Evolutionary conservation across 1,140 invertebrate genomes (phyloP).

Genomic region (Drosophila lowei): DNA sequence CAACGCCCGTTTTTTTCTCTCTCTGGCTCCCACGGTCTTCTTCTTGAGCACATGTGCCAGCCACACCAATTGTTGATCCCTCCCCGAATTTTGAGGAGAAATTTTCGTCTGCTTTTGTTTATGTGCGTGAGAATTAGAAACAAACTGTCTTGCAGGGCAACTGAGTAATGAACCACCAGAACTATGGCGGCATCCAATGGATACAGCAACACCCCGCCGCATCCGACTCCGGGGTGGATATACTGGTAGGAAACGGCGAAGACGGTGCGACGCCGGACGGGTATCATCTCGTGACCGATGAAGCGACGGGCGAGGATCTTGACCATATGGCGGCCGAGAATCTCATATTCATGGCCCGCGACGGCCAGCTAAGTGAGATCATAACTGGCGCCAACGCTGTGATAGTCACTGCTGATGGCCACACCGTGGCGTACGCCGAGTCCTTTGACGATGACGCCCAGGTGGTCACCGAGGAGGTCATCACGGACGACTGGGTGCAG

Average conservation of each 20-base stretch:
- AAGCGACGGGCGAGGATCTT: conserved; percentile 58
- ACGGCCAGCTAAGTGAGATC: conserved; percentile 79
- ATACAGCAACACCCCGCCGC: conserved; percentile 69
- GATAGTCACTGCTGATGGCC: conserved; percentile 82
- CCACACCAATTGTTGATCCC: conserved; percentile 63
- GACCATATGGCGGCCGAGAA: conserved; percentile 87
- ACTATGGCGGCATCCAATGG: conserved; percentile 77
- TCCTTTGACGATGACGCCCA: conserved; percentile 81
- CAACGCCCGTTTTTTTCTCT: conserved; percentile 41
- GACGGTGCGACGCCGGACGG: conserved; percentile 44
- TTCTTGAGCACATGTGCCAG: conserved; percentile 63
- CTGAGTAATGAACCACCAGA: conserved; percentile 69
- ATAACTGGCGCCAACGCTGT: conserved; percentile 82
- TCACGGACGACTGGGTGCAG: conserved; percentile 90
- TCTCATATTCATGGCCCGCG: conserved; percentile 85
- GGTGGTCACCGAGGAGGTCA: conserved; percentile 89
- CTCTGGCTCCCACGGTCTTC: conserved; percentile 46
- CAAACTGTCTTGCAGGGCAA: conserved; percentile 30
- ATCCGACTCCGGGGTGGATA: conserved; percentile 57
- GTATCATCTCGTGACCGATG: conserved; percentile 38
- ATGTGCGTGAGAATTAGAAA: conserved; percentile 20
- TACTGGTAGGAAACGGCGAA: conserved; percentile 45
- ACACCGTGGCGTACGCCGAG: conserved; percentile 83
- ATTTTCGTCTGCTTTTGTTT: conserved; percentile 31
- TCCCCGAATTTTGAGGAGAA: conserved; percentile 9